These are phyloP conservation scores for Polydrusus cervinus DNA, from an alignment of 2,888 invertebrate genomes.

Conservation along the genomic window DNA sequence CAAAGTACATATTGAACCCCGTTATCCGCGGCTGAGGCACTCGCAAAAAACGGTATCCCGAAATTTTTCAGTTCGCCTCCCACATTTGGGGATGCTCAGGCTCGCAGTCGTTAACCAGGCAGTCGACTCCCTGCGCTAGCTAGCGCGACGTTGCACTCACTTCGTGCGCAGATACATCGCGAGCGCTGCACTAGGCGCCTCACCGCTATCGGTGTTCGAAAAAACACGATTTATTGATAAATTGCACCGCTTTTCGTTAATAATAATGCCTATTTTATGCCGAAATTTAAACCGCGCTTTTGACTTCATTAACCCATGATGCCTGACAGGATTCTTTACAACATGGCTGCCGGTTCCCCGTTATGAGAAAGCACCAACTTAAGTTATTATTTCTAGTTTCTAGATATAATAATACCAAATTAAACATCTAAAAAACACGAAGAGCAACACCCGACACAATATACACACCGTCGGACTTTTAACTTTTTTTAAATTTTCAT, in stretches of 20 bases:
- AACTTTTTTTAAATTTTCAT: constrained; percentile 41
- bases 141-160: constrained; percentile 71
- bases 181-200: constrained; percentile 66
- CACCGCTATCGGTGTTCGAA: constrained; percentile 63
- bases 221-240: constrained; percentile 58
- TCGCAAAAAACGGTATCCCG: constrained; percentile 40
- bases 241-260: constrained; percentile 45
- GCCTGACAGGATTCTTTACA: constrained; percentile 70
- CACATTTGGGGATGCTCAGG: constrained; percentile 70
- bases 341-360: constrained; percentile 72
- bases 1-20: constrained; percentile 42
- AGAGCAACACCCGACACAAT: constrained; percentile 28
- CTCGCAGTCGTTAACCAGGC: constrained; percentile 65
- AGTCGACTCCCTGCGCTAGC: constrained; percentile 72
- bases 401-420: constrained; percentile 22
- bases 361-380: constrained; percentile 69
- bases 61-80: constrained; percentile 64
- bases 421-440: constrained; percentile 35
- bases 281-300: constrained; percentile 26
- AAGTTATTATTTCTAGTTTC: constrained; percentile 35
- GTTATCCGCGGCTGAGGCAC: constrained; percentile 29
- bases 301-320: constrained; percentile 70
- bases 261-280: constrained; percentile 33
- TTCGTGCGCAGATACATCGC: constrained; percentile 72
- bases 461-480: constrained; percentile 28